These are phyloP conservation scores for Propsilocerus akamusi DNA, from an alignment of 1,140 invertebrate species.

Conservation along the genomic window DNA sequence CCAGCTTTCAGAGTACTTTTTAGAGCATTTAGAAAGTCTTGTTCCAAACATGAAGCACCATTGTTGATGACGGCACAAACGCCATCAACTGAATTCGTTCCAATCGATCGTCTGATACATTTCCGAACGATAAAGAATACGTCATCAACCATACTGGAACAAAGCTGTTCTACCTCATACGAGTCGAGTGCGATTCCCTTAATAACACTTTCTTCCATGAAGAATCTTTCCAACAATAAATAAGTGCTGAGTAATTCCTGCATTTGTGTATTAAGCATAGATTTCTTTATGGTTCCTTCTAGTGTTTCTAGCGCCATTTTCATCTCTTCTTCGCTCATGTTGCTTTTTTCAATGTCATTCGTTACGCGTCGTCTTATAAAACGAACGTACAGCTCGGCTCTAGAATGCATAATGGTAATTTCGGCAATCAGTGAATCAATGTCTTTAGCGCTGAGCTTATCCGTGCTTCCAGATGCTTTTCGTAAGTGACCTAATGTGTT, in stretches of 20 bases:
- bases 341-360: conserved; percentile 4
- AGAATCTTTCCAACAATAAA: conserved; percentile 80
- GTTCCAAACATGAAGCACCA: conserved; percentile 72
- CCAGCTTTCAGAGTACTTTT: conserved; percentile 57
- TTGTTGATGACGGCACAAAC: conserved; percentile 95
- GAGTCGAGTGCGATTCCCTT: conserved; percentile 85
- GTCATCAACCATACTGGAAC: conserved; percentile 92
- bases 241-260: conserved; percentile 85
- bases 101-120: conserved; percentile 76
- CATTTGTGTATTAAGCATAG: conserved; percentile 62
- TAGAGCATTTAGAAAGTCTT: conserved; percentile 62
- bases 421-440: conserved; percentile 80
- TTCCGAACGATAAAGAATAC: conserved; percentile 96
- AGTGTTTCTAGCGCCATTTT: conserved; percentile 36
- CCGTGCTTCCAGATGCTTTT: conserved; percentile 25
- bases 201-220: conserved; percentile 85
- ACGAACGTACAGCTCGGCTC: conserved; percentile 76
- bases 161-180: conserved; percentile 45
- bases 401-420: conserved; percentile 77
- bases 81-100: conserved; percentile 83
- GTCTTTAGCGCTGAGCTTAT: conserved; percentile 62
- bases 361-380: conserved; percentile 67
- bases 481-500: conserved; percentile 22
- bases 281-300: conserved; percentile 51
- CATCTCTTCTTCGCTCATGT: conserved; percentile 29